A percentile compares a stretch with the other conserved stretches of the same genome.
These are phyloP conservation scores for Epirrita christyi DNA, from an alignment of 2,888 invertebrate species.

Conservation along the genomic window DNA sequence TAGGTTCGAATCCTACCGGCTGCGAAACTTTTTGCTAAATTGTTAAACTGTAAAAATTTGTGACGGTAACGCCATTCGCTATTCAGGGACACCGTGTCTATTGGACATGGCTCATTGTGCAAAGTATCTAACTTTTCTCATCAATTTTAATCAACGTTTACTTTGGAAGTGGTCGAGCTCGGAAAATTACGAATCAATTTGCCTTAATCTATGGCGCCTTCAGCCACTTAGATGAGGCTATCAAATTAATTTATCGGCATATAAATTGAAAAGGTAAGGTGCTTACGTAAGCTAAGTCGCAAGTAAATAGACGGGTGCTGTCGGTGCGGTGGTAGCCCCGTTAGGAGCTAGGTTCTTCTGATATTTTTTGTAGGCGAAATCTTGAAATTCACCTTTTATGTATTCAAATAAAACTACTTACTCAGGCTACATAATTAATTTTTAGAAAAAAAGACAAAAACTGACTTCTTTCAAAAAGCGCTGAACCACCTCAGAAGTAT, in stretches of 20 bases:
- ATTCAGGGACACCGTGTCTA: slow-evolving; percentile 27
- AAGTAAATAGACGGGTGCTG: not conserved
- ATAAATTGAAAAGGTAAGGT: slow-evolving; percentile 32
- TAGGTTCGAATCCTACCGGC: slow-evolving; percentile 96
- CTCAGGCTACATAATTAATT: too few relatives aligned
- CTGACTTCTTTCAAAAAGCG: too few relatives aligned
- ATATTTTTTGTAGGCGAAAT: too few relatives aligned
- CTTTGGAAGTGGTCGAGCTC: slow-evolving; percentile 38
- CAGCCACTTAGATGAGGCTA: slow-evolving; percentile 34
- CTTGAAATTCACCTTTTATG: too few relatives aligned
- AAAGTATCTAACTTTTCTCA: slow-evolving; percentile 49
- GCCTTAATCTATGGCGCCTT: slow-evolving; percentile 39
- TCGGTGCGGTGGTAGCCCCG: too few relatives aligned
- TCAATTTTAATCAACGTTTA: slow-evolving; percentile 55
- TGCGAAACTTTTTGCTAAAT: slow-evolving; percentile 77
- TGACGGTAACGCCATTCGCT: slow-evolving; percentile 20
- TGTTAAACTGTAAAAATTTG: slow-evolving; percentile 14
- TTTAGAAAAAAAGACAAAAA: too few relatives aligned
- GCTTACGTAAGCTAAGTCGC: slow-evolving; percentile 18
- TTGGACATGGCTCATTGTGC: slow-evolving; percentile 38
- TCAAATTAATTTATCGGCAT: slow-evolving; percentile 38
- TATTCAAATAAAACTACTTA: too few relatives aligned
- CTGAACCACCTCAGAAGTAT: too few relatives aligned
- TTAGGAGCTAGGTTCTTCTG: too few relatives aligned
- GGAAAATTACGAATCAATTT: slow-evolving; percentile 43